Conservation (phyloP, 2,113 vertebrate species). For the Takifugu bimaculatus region DNA sequence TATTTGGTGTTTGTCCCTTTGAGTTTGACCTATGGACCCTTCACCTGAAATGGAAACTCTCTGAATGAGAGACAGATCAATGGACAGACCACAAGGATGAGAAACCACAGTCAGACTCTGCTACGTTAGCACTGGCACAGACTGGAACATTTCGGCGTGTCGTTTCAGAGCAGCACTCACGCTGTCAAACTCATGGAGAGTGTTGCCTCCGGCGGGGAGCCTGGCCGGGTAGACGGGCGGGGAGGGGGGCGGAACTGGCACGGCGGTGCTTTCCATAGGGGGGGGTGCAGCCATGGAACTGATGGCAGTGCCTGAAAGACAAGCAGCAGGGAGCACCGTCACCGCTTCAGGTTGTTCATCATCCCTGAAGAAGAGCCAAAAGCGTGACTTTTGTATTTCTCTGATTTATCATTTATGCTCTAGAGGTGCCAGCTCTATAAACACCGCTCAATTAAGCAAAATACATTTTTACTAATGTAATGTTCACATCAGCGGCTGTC, state of each 20-base stretch:
- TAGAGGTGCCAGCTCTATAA: neutral
- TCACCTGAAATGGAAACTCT: too few relatives aligned
- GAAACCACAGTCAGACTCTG: too few relatives aligned
- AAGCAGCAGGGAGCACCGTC: conserved; percentile 47
- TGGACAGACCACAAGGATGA: too few relatives aligned
- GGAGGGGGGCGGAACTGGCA: conserved; percentile 60
- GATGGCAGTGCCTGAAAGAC: conserved; percentile 69
- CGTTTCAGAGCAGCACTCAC: conserved; percentile 44
- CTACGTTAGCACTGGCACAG: too few relatives aligned
- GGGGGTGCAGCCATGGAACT: conserved; percentile 66
- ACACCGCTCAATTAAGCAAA: neutral
- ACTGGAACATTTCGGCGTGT: neutral
- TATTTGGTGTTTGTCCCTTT: too few relatives aligned
- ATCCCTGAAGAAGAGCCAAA: conserved; percentile 23
- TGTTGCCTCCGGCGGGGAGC: conserved; percentile 61
- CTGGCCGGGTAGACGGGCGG: conserved; percentile 56
- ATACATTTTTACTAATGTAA: too few relatives aligned
- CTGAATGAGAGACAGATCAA: too few relatives aligned
- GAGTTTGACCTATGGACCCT: too few relatives aligned
- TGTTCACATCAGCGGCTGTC: too few relatives aligned
- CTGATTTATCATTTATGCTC: neutral
- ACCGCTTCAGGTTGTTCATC: conserved; percentile 41
- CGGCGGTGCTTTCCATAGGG: conserved; percentile 60
- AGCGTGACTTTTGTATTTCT: conserved; percentile 10
- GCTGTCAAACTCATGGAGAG: conserved; percentile 65